Conservation (phyloP, 1,140 invertebrate genomes). For the Euura lappo region DNA sequence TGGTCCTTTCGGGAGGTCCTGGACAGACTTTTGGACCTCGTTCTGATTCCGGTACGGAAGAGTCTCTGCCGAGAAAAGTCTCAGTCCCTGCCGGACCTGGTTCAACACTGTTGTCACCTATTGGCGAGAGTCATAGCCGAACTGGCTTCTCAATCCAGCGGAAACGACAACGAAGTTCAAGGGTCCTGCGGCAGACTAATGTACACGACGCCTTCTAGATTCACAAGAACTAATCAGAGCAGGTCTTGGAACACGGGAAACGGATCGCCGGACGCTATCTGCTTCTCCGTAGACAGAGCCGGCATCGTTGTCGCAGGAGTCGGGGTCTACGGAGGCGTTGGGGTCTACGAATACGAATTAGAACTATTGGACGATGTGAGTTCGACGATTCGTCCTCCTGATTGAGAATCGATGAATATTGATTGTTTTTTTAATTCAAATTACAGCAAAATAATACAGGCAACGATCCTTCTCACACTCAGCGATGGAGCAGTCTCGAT, state of each 20-base stretch:
- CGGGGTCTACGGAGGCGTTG: slow-evolving; percentile 87
- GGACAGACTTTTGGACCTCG: slow-evolving; percentile 81
- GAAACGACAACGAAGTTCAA: slow-evolving; percentile 71
- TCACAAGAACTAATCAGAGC: slow-evolving; percentile 86
- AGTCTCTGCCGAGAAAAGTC: slow-evolving; percentile 66
- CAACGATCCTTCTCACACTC: slow-evolving; percentile 65
- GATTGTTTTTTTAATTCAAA: slow-evolving; percentile 21
- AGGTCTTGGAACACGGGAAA: slow-evolving; percentile 97
- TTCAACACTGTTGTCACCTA: slow-evolving; percentile 86
- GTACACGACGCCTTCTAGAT: slow-evolving; percentile 87
- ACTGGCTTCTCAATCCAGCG: slow-evolving; percentile 80
- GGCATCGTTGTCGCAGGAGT: slow-evolving; percentile 90
- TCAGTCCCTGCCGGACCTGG: slow-evolving; percentile 67
- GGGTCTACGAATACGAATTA: slow-evolving; percentile 88
- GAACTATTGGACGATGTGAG: slow-evolving; percentile 85
- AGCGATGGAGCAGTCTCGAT: slow-evolving; percentile 79
- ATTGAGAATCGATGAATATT: slow-evolving; percentile 40
- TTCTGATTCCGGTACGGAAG: slow-evolving; percentile 78
- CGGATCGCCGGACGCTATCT: slow-evolving; percentile 95
- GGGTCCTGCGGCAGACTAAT: slow-evolving; percentile 71
- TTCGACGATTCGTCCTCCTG: slow-evolving; percentile 26
- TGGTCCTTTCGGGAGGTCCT: slow-evolving; percentile 88
- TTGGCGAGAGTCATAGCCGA: slow-evolving; percentile 87
- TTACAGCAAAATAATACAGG: slow-evolving; percentile 55
- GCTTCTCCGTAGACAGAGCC: slow-evolving; percentile 89